A percentile compares a stretch with the other conserved stretches of the same genome.
These are phyloP conservation scores for Bubalus kerabau DNA, from an alignment of 2,113 vertebrate genomes.

Conservation along the genomic window DNA sequence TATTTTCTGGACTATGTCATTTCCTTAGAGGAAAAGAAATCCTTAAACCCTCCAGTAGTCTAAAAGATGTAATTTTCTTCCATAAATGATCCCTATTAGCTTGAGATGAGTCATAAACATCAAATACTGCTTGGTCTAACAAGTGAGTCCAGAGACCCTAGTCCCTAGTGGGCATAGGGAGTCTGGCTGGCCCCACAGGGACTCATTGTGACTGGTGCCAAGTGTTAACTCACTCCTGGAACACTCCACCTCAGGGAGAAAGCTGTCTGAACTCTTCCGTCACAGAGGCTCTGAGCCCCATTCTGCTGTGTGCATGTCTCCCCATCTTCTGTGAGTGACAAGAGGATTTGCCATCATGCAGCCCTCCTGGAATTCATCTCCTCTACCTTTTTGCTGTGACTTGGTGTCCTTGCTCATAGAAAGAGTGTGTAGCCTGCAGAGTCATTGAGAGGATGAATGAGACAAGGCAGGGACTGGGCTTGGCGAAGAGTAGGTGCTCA, in stretches of 20 bases:
- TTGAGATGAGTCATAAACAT: not conserved
- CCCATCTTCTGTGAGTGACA: fast-evolving
- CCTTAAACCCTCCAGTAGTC: not conserved
- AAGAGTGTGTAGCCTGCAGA: not conserved
- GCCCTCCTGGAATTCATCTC: not conserved
- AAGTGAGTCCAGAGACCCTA: not conserved
- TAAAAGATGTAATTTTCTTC: not conserved
- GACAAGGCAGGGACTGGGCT: not conserved
- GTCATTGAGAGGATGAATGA: not conserved
- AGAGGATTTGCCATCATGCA: not conserved
- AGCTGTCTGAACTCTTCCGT: not conserved
- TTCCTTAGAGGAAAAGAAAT: not conserved
- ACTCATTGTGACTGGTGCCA: not conserved
- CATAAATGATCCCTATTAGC: not conserved
- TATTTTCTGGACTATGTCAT: not conserved
- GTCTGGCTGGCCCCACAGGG: not conserved
- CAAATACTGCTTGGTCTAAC: not conserved
- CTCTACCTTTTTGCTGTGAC: not conserved
- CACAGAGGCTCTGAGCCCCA: not conserved
- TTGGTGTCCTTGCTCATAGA: not conserved
- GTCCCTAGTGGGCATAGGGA: not conserved
- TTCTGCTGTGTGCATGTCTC: not conserved
- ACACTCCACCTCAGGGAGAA: not conserved
- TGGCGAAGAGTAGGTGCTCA: not conserved
- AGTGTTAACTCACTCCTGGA: not conserved